These are phyloP conservation scores for Muntiacus muntjak DNA, from an alignment of 2,113 vertebrate genomes.

Conservation along the genomic window DNA sequence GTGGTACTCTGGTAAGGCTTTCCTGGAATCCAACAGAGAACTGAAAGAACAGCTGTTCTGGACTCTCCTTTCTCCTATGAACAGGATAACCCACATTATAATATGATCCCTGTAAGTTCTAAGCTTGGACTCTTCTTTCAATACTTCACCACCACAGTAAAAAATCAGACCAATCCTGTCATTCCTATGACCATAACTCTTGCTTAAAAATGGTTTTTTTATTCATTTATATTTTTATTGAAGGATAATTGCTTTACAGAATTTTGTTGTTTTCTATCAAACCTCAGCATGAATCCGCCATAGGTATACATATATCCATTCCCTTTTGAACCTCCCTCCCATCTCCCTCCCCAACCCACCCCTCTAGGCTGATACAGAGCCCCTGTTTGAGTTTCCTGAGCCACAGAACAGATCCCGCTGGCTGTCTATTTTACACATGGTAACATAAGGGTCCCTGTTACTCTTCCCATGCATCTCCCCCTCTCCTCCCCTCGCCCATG, in stretches of 20 bases:
- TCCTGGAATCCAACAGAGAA: neutral
- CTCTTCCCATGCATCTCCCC: fast-evolving
- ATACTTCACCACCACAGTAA: neutral
- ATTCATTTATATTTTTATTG: neutral
- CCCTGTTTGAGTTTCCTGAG: neutral
- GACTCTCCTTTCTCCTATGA: neutral
- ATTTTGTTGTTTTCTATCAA: neutral
- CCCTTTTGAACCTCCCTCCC: neutral
- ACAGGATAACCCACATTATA: neutral
- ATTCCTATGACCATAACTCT: neutral
- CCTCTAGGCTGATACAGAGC: neutral
- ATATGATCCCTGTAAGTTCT: neutral
- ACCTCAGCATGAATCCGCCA: neutral
- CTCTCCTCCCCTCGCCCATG: neutral
- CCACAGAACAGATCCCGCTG: neutral
- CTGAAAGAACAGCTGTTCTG: neutral
- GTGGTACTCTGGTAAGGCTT: neutral
- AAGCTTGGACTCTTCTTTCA: neutral
- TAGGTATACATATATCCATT: fast-evolving
- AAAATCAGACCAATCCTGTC: neutral
- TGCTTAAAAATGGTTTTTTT: neutral
- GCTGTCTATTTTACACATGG: fast-evolving
- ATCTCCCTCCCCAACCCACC: fast-evolving
- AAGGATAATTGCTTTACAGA: neutral
- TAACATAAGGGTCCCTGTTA: fast-evolving